Percentiles rank a stretch among this genome's conserved stretches.
Evolutionary conservation across 2,797 vertebrate species (phyloP).

Genomic region (Catostomus latipinnis): DNA sequence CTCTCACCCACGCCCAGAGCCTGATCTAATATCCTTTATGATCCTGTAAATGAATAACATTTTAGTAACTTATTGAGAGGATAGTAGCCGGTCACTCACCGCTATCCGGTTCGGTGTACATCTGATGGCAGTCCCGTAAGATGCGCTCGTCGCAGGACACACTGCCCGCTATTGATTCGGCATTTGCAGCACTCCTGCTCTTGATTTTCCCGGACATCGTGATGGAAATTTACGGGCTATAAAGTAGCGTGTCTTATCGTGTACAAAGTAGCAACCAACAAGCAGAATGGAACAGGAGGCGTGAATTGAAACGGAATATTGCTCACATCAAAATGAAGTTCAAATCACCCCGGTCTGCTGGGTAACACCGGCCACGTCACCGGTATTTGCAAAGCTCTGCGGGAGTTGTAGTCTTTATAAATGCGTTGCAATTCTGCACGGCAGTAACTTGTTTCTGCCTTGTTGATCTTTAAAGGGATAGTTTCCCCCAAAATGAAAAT

Average conservation of each 20-base stretch:
- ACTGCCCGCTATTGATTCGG: slow-evolving; percentile 70
- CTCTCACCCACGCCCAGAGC: neutral
- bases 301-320: neutral
- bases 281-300: neutral
- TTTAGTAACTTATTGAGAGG: neutral
- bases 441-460: neutral
- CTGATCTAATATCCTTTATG: neutral
- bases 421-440: neutral
- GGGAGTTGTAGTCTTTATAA: slow-evolving; percentile 72
- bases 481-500: too few species aligned
- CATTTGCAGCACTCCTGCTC: slow-evolving; percentile 80
- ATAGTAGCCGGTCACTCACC: slow-evolving; percentile 57
- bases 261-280: neutral
- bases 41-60: neutral
- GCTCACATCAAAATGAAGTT: slow-evolving; percentile 57
- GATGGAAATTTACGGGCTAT: neutral
- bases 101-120: slow-evolving; percentile 78
- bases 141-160: slow-evolving; percentile 84
- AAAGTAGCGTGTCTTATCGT: neutral
- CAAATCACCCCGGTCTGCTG: slow-evolving; percentile 79
- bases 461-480: too few species aligned
- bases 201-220: slow-evolving; percentile 81
- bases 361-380: slow-evolving; percentile 66
- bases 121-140: slow-evolving; percentile 82
- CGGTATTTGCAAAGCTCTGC: slow-evolving; percentile 48